Evolutionary conservation across 2,888 invertebrate species (phyloP), one percentile per base, ranked within the genome.

Genomic region (Heliconius sara): DNA sequence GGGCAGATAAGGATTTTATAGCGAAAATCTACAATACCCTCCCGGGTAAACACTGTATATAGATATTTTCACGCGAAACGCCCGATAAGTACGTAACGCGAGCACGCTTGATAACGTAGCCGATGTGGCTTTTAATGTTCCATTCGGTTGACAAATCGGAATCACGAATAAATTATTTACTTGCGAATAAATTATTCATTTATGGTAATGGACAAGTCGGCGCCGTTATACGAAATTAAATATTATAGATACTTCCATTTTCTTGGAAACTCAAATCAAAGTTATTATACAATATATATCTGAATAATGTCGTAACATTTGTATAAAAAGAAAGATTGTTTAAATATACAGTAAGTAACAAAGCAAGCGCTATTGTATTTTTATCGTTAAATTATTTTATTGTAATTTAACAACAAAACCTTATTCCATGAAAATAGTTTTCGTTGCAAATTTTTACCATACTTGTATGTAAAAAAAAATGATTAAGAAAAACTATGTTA

Each of bases 1-100:
- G 90, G 92, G 89, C 84, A 91, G 94, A 94, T 94, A 94, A 93
- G 92, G 89, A 88, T 91, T 92, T 93, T 92, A 92, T 91, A 88
- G 91, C 87, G 84, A 88, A 89, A 88, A 87, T 85, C 85, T 85
- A 86, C 87, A 88, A 88, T 87, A 86, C 85, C 85, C 86, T 84
- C 84, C 83, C 87, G 86, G 86, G 87, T 87, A 89, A 90, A 89
- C 88, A 88, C 84, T 85, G 87, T 85, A 85, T 86, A 87, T 87
- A 80, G 83, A 81, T 80, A 82, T 81, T 78, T 85, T 84, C 77
- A 85, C 87, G 87, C 88, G 85, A 89, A 90, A 90, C 88, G 86
- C 82, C 72, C 86, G 89, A 91, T 91, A 91, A 89, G 88, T 85
- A 87, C 84, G 83, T 85, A 82, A 81, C 67, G 80, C 76, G 80